Conservation (phyloP, 2,797 vertebrate species). For the Prionace glauca region DNA sequence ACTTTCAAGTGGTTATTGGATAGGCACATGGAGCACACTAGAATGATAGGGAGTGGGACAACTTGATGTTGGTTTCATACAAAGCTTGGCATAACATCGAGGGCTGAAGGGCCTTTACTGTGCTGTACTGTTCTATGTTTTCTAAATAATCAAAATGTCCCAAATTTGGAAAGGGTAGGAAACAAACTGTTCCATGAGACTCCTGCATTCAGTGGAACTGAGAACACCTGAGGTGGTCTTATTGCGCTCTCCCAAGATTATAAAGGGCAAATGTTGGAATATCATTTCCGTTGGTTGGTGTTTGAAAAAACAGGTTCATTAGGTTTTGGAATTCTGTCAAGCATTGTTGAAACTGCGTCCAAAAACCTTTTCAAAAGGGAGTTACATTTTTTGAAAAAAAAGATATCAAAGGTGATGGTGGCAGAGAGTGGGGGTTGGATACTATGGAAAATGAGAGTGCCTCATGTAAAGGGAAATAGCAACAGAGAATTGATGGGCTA, state of each 20-base stretch:
- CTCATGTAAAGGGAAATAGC: neutral
- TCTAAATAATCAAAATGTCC: neutral
- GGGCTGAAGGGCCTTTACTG: too few species aligned
- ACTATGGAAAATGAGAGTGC: neutral
- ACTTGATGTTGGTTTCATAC: too few species aligned
- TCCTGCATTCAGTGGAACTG: neutral
- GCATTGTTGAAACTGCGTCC: neutral
- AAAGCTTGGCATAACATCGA: too few species aligned
- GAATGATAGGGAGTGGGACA: too few species aligned
- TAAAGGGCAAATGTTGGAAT: neutral
- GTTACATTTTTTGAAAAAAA: neutral
- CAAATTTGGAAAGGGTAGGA: conserved; percentile 1
- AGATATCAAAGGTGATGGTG: neutral
- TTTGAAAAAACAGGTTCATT: neutral
- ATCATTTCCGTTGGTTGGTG: neutral
- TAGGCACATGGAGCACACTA: too few species aligned
- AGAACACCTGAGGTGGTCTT: neutral
- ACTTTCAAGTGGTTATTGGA: too few species aligned
- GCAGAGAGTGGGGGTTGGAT: neutral
- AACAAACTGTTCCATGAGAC: neutral
- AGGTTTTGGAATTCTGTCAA: neutral
- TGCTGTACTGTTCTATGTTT: too few species aligned
- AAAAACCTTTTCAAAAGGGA: neutral
- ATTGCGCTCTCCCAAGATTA: neutral
- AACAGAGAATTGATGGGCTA: neutral